phyloP scores from a whole-genome alignment of 2,888 invertebrate genomes.

The Coelopa pilipes region DNA sequence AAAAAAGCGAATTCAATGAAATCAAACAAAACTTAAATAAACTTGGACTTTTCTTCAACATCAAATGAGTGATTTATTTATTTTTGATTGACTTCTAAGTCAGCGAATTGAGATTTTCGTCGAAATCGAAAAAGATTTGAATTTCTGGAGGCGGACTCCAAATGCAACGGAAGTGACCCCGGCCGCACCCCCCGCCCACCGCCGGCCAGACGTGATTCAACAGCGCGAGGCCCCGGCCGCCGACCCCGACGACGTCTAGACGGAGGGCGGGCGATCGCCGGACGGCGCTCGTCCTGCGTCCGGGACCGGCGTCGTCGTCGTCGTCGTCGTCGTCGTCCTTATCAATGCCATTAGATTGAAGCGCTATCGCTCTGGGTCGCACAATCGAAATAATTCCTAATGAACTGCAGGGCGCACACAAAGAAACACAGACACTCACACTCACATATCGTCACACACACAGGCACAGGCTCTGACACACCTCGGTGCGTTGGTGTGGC shows the following conservation, averaged over 20 bases:
- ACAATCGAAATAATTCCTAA: background rate
- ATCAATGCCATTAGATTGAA: constrained; percentile 7
- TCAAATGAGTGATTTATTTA: too few relatives aligned
- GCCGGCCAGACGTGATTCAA: too few relatives aligned
- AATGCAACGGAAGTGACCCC: too few relatives aligned
- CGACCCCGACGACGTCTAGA: background rate
- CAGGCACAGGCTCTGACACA: constrained; percentile 2
- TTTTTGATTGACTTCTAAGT: too few relatives aligned
- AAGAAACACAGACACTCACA: constrained; percentile 4
- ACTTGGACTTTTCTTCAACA: too few relatives aligned
- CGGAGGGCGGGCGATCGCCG: background rate
- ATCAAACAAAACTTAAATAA: background rate
- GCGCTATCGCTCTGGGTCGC: constrained; percentile 15
- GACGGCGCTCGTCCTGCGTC: too few relatives aligned
- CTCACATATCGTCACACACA: constrained; percentile 11
- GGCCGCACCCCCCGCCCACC: too few relatives aligned
- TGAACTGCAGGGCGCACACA: constrained; percentile 5
- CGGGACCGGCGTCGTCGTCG: too few relatives aligned
- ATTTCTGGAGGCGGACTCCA: too few relatives aligned
- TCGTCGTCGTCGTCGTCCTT: background rate
- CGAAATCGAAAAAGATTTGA: too few relatives aligned
- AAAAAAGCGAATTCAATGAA: background rate
- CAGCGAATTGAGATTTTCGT: too few relatives aligned
- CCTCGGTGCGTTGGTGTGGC: constrained; percentile 13
- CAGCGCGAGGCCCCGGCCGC: background rate